A percentile compares a stretch with the other conserved stretches of the same genome.
Conservation (phyloP, 1,140 invertebrate genomes). For the Lepidurus packardi region DNA sequence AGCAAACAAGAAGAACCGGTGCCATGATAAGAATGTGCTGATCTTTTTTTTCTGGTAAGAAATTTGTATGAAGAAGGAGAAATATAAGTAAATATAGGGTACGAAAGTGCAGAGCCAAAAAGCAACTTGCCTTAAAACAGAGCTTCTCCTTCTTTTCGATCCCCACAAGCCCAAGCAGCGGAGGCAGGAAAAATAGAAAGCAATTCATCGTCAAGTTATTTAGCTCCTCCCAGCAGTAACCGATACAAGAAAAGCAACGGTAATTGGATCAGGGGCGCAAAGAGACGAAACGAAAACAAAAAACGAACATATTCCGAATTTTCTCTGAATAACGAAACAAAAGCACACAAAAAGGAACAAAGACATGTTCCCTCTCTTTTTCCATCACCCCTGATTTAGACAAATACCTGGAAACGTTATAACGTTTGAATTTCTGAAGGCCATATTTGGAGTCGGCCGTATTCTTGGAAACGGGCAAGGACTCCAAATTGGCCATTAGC, state of each 20-base stretch:
- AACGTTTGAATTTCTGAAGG: slow-evolving; percentile 87
- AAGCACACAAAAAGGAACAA: not conserved
- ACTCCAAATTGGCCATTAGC: slow-evolving; percentile 98
- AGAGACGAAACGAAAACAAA: no score
- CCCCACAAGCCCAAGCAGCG: slow-evolving; percentile 25
- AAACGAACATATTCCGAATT: no score
- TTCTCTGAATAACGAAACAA: no score
- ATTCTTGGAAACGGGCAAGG: slow-evolving; percentile 94
- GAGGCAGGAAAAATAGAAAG: slow-evolving; percentile 37
- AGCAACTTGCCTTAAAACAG: slow-evolving; percentile 44
- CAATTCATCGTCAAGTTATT: slow-evolving; percentile 33
- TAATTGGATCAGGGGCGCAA: no score
- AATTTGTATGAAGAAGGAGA: not conserved
- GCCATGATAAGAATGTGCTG: slow-evolving; percentile 25
- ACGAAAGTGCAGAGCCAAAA: not conserved
- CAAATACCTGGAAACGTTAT: slow-evolving; percentile 54
- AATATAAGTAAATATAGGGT: no score
- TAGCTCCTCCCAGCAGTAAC: not conserved
- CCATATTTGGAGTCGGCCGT: slow-evolving; percentile 96
- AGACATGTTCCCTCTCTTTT: not conserved
- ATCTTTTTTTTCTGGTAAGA: not conserved
- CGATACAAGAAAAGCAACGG: no score
- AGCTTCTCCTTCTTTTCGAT: slow-evolving; percentile 43
- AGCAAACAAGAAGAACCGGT: not conserved
- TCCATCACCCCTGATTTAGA: not conserved